A percentile compares a stretch with the other conserved stretches of the same genome.
Conservation (phyloP, 2,113 vertebrate species). For the Lepidothrix coronata region DNA sequence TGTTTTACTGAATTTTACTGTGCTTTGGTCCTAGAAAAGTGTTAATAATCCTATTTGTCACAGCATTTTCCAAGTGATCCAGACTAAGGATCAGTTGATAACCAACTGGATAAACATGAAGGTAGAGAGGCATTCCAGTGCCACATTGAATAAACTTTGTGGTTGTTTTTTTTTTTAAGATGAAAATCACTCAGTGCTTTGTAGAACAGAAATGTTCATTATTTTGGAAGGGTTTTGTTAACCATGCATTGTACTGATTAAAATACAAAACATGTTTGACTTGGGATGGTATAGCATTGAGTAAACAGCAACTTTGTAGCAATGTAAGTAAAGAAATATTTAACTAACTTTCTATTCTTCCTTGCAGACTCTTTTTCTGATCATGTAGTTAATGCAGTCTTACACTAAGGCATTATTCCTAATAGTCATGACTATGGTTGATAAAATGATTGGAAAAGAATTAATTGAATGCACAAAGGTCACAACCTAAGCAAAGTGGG, state of each 20-base stretch:
- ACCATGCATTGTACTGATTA: not conserved
- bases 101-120: not conserved
- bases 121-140: not conserved
- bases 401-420: not conserved
- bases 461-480: not conserved
- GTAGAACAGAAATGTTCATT: not conserved
- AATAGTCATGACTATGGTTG: not conserved
- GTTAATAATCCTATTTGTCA: not conserved
- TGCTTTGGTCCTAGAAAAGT: not conserved
- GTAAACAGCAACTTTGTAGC: not conserved
- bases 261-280: not conserved
- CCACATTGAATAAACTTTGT: not conserved
- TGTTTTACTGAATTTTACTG: not conserved
- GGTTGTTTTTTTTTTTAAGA: not conserved
- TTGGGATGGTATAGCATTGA: not conserved
- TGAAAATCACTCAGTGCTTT: not conserved
- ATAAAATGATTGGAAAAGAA: not conserved
- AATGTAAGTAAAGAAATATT: not conserved
- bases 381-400: not conserved
- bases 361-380: not conserved
- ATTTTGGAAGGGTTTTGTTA: not conserved
- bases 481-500: not conserved
- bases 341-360: not conserved
- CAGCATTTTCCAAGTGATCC: not conserved
- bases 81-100: not conserved